Evolutionary conservation across 2,113 vertebrate genomes (phyloP).

Genomic region (Sardina pilchardus): DNA sequence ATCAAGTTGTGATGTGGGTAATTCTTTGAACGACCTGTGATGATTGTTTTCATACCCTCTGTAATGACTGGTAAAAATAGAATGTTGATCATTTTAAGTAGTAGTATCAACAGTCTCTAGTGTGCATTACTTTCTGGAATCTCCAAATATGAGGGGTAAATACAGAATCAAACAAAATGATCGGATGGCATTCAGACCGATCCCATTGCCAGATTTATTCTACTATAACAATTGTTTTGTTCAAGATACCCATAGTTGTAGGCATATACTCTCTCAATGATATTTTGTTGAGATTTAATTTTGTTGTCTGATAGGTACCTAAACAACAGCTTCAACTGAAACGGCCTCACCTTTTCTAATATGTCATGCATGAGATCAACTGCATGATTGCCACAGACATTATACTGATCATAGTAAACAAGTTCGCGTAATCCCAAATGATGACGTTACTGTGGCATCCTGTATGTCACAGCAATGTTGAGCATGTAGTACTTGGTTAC

Average conservation of each 20-base stretch:
- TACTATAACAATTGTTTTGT: constrained; percentile 14
- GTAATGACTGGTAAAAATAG: no score
- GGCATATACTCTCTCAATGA: background rate
- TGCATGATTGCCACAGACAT: no score
- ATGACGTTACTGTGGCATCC: no score
- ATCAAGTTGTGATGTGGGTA: background rate
- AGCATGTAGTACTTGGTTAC: no score
- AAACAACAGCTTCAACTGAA: constrained; percentile 22
- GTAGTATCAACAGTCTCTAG: no score
- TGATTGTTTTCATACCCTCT: no score
- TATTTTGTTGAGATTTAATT: background rate
- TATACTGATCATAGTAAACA: no score
- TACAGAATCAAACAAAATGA: constrained; percentile 14
- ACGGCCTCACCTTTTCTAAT: constrained; percentile 31
- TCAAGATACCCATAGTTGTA: constrained; percentile 18
- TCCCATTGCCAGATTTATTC: constrained; percentile 11
- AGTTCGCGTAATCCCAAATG: no score
- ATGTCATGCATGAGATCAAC: constrained; percentile 38
- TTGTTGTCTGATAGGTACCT: background rate
- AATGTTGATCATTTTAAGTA: no score
- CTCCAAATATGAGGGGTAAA: constrained; percentile 25
- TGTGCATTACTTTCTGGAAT: background rate
- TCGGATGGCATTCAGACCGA: background rate
- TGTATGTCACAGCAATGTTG: no score
- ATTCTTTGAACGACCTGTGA: no score